These are phyloP conservation scores for Scarus forsteni DNA, from an alignment of 2,797 vertebrate species.

Conservation along the genomic window DNA sequence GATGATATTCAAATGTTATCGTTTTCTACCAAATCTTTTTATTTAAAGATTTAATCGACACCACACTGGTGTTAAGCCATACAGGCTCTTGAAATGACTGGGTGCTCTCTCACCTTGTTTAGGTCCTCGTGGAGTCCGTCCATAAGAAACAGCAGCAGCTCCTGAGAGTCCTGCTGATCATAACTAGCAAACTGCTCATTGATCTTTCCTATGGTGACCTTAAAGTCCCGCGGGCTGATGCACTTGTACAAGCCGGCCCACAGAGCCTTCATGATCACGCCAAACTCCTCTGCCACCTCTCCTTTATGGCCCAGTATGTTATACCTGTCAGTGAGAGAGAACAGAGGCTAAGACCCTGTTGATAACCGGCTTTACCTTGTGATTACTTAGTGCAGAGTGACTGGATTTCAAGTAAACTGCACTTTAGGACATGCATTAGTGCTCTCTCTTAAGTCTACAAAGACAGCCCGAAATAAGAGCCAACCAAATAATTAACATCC, in stretches of 20 bases:
- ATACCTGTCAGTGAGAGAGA: slow-evolving; percentile 78
- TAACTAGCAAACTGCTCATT: slow-evolving; percentile 95
- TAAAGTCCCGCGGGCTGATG: slow-evolving; percentile 97
- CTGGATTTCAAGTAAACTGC: no score
- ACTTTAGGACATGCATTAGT: no score
- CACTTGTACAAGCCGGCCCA: slow-evolving; percentile 96
- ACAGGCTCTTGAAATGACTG: not conserved
- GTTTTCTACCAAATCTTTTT: not conserved
- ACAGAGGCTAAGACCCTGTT: not conserved
- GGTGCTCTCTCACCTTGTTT: slow-evolving; percentile 90
- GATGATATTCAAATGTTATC: slow-evolving; percentile 6
- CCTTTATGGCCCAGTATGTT: slow-evolving; percentile 98
- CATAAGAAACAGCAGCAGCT: slow-evolving; percentile 97
- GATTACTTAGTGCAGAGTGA: no score
- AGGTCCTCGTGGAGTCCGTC: slow-evolving; percentile 98
- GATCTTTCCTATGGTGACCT: slow-evolving; percentile 96
- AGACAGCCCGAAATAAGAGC: no score
- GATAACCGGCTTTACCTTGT: no score
- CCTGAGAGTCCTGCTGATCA: slow-evolving; percentile 98
- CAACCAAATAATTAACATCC: no score
- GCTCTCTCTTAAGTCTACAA: no score
- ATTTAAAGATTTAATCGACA: not conserved
- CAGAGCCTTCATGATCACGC: slow-evolving; percentile 96
- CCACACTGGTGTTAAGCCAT: not conserved
- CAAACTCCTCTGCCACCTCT: slow-evolving; percentile 98